These are phyloP conservation scores for Syngnathus scovelli DNA, from an alignment of 2,113 vertebrate species.

Conservation along the genomic window DNA sequence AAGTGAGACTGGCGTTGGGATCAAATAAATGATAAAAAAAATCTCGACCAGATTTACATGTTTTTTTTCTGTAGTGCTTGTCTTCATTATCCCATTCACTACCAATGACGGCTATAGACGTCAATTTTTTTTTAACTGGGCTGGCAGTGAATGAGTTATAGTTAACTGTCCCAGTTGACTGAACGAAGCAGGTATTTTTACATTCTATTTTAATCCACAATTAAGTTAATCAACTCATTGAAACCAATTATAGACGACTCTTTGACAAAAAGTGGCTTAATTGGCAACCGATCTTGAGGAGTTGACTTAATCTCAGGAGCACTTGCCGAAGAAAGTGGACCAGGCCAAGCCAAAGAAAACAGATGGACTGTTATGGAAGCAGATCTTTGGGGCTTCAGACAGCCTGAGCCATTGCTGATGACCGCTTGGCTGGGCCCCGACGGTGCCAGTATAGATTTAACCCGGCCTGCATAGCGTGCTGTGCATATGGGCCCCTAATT, in stretches of 20 bases:
- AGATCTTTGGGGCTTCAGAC: constrained; percentile 49
- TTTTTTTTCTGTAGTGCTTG: no score
- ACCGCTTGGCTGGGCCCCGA: constrained; percentile 22
- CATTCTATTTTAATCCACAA: no score
- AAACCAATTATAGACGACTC: constrained; percentile 13
- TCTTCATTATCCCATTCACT: no score
- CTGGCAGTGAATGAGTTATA: no score
- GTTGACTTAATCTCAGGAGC: constrained; percentile 35
- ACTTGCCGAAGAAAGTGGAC: constrained; percentile 58
- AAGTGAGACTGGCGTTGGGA: constrained; percentile 57
- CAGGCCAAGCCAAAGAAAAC: constrained; percentile 40
- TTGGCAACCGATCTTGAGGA: constrained; percentile 19
- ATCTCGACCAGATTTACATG: background rate
- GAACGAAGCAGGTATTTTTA: no score
- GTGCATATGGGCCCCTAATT: constrained; percentile 53
- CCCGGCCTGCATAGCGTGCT: constrained; percentile 25
- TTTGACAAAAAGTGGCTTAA: constrained; percentile 31
- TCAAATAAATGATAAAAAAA: constrained; percentile 43
- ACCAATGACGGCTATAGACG: no score
- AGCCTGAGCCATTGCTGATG: constrained; percentile 35
- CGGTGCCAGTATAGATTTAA: constrained; percentile 19
- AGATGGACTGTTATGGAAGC: constrained; percentile 57
- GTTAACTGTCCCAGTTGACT: background rate
- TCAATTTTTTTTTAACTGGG: background rate
- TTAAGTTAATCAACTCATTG: background rate